These are phyloP conservation scores for Heliconius cydno DNA, from an alignment of 2,888 invertebrate species.

Conservation along the genomic window DNA sequence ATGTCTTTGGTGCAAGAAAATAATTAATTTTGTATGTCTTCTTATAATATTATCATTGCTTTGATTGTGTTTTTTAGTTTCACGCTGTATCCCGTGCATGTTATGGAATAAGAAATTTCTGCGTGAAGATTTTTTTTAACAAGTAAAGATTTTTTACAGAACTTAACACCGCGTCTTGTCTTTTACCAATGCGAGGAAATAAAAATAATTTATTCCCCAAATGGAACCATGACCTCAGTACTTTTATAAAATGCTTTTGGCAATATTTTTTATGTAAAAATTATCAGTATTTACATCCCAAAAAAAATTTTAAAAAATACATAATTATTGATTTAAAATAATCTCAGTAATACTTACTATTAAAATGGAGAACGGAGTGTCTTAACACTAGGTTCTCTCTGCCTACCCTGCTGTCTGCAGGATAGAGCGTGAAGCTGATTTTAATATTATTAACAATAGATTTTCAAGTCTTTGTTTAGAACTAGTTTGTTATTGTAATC, in stretches of 20 bases:
- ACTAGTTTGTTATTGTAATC: conserved; percentile 25
- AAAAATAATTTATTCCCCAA: not conserved
- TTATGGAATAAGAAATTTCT: no score
- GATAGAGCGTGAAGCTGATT: no score
- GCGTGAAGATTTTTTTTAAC: no score
- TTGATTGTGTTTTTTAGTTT: not conserved
- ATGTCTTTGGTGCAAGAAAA: not conserved
- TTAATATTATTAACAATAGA: not conserved
- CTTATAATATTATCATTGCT: not conserved
- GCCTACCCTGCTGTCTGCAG: no score
- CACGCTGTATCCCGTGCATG: not conserved
- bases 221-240: conserved; percentile 12
- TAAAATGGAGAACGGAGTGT: no score
- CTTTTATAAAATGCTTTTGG: no score
- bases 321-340: not conserved
- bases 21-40: not conserved
- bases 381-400: no score
- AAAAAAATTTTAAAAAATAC: no score
- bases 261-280: no score
- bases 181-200: not conserved
- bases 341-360: not conserved
- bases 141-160: no score
- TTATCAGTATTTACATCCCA: no score
- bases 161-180: not conserved
- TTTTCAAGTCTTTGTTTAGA: conserved; percentile 33